Evolutionary conservation across 2,888 invertebrate genomes (phyloP), one percentile per base, ranked within the genome.

Genomic region (Hemistola chrysoprasaria): DNA sequence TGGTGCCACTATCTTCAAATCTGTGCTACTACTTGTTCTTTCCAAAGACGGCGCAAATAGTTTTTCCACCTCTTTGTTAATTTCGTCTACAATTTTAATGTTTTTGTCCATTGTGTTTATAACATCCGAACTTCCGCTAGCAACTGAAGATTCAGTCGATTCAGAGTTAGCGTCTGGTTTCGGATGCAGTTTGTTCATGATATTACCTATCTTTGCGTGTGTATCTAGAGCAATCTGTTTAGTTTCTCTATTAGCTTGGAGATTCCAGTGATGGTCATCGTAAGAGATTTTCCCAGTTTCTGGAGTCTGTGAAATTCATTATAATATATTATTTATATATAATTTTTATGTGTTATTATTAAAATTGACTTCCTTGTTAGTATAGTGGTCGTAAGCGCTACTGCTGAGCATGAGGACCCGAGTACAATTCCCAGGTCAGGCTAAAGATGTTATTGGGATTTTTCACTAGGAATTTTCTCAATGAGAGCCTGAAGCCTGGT

Each of bases 11-110:
- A 84, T 65, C 65, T 86, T 81, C 21, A 90, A 55, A 42, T 88
- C 84, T 50, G 73, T 78, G 1, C 83, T 82, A 50, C 90, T 90
- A 40, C 71, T 80, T 1, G 90, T 78, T 57, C 90, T 72, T 60
- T 85, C 86, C 32, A 90, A 60, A 1, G 75, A 53, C 3, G 86
- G 81, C 2, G 75, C 75, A 47, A 90, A 82, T 33, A 88, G 47
- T 45, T 81, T 79, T 50, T 90, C 81, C 24, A 85, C 79, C 69
- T 87, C 82, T 49, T 80, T 75, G 46, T 72, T 82, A 10, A 84
- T 78, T 65, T 78, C 78, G 32, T 68, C 72, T 29, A 66, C 60
- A 24, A 84, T 69, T 47, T 72, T 70, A 8, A 53, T 51, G 42
- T 75, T 73, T 52, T 74, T 78, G 16, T 75, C 75, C 49, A 72